Conservation (phyloP, 2,888 invertebrate species). For the Cerastoderma edule region DNA sequence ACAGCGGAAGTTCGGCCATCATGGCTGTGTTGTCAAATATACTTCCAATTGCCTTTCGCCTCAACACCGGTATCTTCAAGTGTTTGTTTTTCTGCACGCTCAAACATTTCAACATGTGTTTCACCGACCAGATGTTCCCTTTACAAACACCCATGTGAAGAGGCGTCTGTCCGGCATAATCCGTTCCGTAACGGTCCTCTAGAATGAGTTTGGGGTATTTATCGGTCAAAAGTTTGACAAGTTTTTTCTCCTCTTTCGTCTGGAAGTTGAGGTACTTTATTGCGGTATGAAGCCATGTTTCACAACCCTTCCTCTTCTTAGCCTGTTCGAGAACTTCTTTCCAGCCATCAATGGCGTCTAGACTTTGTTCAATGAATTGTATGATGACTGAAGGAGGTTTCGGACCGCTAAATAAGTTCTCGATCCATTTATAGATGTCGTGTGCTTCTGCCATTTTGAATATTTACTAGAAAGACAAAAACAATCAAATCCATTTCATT, state of each 20-base stretch:
- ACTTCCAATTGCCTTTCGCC: constrained; percentile 45
- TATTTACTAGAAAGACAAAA: too few species aligned
- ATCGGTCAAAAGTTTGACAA: constrained; percentile 27
- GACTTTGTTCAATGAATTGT: constrained; percentile 2
- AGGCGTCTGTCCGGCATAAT: constrained; percentile 64
- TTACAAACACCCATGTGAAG: constrained; percentile 65
- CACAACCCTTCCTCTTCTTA: constrained; percentile 27
- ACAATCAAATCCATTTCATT: too few species aligned
- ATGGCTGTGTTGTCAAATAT: constrained; percentile 64
- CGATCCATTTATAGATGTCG: constrained; percentile 29
- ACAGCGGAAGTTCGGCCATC: constrained; percentile 66
- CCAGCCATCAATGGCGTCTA: constrained; percentile 17
- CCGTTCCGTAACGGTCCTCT: constrained; percentile 41
- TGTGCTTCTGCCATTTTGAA: too few species aligned
- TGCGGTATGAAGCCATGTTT: constrained; percentile 50
- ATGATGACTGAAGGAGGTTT: background rate
- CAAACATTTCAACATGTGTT: constrained; percentile 35
- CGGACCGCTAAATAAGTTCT: constrained; percentile 24
- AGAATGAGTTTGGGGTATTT: constrained; percentile 49
- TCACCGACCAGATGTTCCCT: constrained; percentile 51
- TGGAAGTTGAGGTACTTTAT: constrained; percentile 33
- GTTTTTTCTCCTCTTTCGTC: constrained; percentile 21
- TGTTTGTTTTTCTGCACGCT: constrained; percentile 29
- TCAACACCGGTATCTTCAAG: constrained; percentile 43
- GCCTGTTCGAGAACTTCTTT: constrained; percentile 20